Percentiles rank a stretch among this genome's conserved stretches.
phyloP scores from a whole-genome alignment of 2,888 invertebrate species.

The Blomia tropicalis region DNA sequence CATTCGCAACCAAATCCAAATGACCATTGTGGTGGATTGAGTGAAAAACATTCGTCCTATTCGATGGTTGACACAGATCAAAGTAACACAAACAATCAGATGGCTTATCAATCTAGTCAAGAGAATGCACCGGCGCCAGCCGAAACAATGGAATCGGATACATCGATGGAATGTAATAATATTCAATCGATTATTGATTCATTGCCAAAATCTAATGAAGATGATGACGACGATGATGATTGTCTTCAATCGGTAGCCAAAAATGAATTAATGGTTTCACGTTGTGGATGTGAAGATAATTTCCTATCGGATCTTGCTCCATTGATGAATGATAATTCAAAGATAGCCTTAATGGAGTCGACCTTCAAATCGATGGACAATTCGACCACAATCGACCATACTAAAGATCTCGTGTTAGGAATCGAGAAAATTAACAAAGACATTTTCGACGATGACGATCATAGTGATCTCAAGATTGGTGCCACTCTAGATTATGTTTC shows the following conservation, averaged over 20 bases:
- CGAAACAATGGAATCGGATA: no score
- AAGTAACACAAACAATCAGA: not conserved
- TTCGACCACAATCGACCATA: not conserved
- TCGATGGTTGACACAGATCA: not conserved
- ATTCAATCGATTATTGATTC: slow-evolving; percentile 12
- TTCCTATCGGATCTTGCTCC: slow-evolving; percentile 13
- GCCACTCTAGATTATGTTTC: not conserved
- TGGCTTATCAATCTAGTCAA: slow-evolving; percentile 14
- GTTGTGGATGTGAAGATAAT: not conserved
- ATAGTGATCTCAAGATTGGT: slow-evolving; percentile 8
- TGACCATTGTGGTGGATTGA: not conserved
- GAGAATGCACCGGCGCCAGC: not conserved
- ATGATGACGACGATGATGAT: no score
- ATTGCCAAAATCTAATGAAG: not conserved
- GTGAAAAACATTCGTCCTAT: not conserved
- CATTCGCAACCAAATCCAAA: not conserved
- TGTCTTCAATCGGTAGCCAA: not conserved
- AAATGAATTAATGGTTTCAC: not conserved
- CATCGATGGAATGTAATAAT: not conserved
- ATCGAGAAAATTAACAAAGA: not conserved
- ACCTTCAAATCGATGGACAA: not conserved
- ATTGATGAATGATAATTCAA: slow-evolving; percentile 15
- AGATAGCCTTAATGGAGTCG: slow-evolving; percentile 11
- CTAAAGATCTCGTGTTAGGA: not conserved
- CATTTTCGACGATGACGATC: not conserved